A percentile compares a stretch with the other conserved stretches of the same genome.
Evolutionary conservation across 2,113 vertebrate species (phyloP).

Genomic region (Kobus ellipsiprymnus): DNA sequence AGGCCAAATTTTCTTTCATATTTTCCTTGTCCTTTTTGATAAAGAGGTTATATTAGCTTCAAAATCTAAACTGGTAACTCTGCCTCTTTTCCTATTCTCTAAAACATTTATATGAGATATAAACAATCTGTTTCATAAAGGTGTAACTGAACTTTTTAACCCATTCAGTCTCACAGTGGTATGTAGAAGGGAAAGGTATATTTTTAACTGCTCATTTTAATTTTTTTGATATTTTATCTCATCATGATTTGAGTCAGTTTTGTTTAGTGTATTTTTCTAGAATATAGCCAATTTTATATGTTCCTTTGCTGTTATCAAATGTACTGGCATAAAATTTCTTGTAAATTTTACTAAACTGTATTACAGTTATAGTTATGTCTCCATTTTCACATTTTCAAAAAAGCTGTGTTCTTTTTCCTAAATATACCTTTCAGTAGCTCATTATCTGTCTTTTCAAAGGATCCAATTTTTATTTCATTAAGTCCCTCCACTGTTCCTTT

Average conservation of each 20-base stretch:
- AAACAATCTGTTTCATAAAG: background rate
- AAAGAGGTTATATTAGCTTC: background rate
- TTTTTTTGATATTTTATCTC: background rate
- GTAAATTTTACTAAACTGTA: background rate
- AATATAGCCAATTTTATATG: background rate
- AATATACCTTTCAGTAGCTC: background rate
- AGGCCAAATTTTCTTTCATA: background rate
- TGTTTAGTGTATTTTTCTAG: background rate
- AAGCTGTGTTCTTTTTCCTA: background rate
- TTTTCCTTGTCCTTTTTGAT: background rate
- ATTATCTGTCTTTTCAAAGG: background rate
- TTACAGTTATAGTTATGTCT: background rate
- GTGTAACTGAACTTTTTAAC: slow-evolving; percentile 1
- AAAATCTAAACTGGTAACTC: background rate
- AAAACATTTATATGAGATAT: background rate
- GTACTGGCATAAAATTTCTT: background rate
- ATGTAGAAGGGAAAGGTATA: background rate
- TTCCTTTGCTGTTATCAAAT: background rate
- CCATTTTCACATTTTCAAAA: background rate
- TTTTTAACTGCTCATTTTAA: background rate
- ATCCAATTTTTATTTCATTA: background rate
- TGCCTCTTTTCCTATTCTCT: background rate
- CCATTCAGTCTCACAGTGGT: background rate
- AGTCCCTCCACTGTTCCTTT: background rate
- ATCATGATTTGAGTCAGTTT: background rate